A percentile compares a stretch with the other conserved stretches of the same genome.
These are phyloP conservation scores for Prunella himalayana DNA, from an alignment of 2,113 vertebrate species.

Conservation along the genomic window DNA sequence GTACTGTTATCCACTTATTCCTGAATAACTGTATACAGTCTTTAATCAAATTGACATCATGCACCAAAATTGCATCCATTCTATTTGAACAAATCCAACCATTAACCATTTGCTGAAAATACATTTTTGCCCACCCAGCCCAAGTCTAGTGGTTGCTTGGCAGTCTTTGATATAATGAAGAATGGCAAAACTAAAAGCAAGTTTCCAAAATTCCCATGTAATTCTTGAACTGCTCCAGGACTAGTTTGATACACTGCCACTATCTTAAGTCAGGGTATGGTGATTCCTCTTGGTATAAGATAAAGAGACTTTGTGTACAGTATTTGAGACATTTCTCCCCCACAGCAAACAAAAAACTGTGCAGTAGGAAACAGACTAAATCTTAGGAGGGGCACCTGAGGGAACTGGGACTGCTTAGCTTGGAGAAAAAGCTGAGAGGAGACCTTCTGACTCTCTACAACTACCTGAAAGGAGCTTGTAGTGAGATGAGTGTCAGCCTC, in stretches of 20 bases:
- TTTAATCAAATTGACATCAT: conserved; percentile 7
- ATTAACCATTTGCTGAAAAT: not conserved
- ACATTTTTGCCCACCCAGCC: not conserved
- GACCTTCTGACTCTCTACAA: not conserved
- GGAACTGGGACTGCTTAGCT: not conserved
- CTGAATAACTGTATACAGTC: not conserved
- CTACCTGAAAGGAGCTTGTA: not conserved
- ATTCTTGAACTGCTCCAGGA: not conserved
- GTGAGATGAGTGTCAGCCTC: not conserved
- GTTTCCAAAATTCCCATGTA: not conserved
- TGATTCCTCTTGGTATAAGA: not conserved
- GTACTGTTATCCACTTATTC: not conserved
- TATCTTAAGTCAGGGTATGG: not conserved
- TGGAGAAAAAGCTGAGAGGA: not conserved
- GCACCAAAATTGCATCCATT: not conserved
- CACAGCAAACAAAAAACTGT: not conserved
- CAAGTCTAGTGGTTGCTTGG: not conserved
- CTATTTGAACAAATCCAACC: not conserved
- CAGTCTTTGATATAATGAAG: not conserved
- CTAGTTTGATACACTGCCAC: not conserved
- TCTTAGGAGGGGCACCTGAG: not conserved
- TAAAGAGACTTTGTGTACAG: not conserved
- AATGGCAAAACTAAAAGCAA: not conserved
- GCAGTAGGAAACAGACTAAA: not conserved
- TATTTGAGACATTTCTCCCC: not conserved